Evolutionary conservation across 2,888 invertebrate species (phyloP), one percentile per base, ranked within the genome.

Genomic region (Timandra comae): DNA sequence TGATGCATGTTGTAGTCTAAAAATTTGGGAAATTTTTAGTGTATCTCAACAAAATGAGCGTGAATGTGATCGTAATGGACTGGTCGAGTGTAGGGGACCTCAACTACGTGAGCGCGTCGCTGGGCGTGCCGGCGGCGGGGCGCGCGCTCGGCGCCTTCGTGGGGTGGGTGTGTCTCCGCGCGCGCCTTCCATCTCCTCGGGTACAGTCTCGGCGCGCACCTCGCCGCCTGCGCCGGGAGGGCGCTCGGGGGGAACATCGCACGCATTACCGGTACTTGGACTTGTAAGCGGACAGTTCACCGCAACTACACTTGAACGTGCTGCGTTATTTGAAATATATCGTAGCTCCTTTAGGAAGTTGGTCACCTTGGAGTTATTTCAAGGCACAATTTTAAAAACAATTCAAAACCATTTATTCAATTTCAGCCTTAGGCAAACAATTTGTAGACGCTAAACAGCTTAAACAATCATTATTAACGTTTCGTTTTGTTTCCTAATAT

Each of bases 151-250:
- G 35, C 11, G 29, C 27, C 12, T 45, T 45, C 21, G 20, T 45
- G 1, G 32, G 9, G 23, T 30, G 7, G 39, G 38, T 4, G 43
- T 38, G 9, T 30, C 38, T 9, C 38, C n/a, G n/a, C 19, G 19
- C 33, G 21, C n/a, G 30, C 35, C 21, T 34, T 48, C 34, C 47
- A 48, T 8, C 41, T 79, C 3, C 49, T 75, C 2, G 80, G 80
- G 2, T 73, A 76, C 46, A 76, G 77, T 44, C 50, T 80, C 29
- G 79, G 80, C 2, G 67, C 72, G 12, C 80, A 80, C 35, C 32
- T 78, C 0, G 74, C 60, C 3, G 72, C 69, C 2, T 61, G 53
- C 9, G 65, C 69, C 29, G 71, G 66, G 1, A 50, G 58, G n/a
- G 47, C 49, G 23, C 25, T 64, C 7, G 41, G 54, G 1, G 63